A percentile compares a stretch with the other conserved stretches of the same genome.
Evolutionary conservation across 1,140 invertebrate genomes (phyloP).

Genomic region (Brachionus plicatilis): DNA sequence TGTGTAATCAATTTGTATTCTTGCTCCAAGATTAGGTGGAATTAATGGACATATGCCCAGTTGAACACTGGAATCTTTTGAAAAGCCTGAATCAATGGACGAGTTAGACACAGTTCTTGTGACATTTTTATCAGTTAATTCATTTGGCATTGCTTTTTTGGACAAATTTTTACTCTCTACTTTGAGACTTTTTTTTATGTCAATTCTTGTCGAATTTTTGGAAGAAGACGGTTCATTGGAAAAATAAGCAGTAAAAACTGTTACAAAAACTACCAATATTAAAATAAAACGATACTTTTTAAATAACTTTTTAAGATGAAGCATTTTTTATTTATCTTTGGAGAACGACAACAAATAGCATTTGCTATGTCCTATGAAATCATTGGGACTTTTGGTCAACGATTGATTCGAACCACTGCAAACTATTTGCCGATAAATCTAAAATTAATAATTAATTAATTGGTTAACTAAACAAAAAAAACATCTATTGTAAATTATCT

Average conservation of each 20-base stretch:
- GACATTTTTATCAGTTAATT: background rate
- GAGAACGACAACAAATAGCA: background rate
- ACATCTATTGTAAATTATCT: background rate
- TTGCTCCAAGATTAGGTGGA: constrained; percentile 10
- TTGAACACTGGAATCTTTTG: background rate
- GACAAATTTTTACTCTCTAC: background rate
- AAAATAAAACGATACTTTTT: constrained; percentile 1
- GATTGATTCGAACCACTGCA: background rate
- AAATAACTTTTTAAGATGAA: background rate
- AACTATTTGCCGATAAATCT: background rate
- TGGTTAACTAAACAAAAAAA: background rate
- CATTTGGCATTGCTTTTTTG: background rate
- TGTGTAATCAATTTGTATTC: background rate
- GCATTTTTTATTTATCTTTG: background rate
- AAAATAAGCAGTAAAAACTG: background rate
- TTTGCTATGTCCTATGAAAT: background rate
- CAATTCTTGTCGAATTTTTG: background rate
- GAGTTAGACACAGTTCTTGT: background rate
- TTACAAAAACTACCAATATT: background rate
- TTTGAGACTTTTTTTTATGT: background rate
- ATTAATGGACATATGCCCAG: background rate
- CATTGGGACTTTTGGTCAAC: background rate
- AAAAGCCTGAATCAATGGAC: background rate
- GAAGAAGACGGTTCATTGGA: background rate
- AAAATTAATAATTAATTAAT: background rate